Base-by-base conservation (phyloP, 2,797 vertebrate genomes). In the Threskiornis aethiopicus region DNA sequence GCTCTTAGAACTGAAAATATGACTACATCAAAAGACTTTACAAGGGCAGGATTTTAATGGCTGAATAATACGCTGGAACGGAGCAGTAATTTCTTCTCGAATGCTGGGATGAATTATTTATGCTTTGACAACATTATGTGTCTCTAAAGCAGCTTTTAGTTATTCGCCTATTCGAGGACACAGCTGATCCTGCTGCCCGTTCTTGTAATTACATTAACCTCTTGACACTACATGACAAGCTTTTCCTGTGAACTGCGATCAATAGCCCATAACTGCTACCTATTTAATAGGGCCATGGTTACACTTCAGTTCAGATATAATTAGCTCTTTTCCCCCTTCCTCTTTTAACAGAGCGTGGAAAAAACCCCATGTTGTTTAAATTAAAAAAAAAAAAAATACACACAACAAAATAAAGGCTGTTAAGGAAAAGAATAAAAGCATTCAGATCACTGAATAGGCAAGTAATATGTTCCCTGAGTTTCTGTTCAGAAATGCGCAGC, bases 191-290 rank as follows among this genome's bases (percentile, higher is more conserved):
- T 96, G 97, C 98, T 98, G 98, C 98, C 98, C 97, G 93, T 96
- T 98, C 98, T 98, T 98, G 98, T 98, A 98, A 98, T 98, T 98
- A 98, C 98, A 98, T 98, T 98, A 98, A 98, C 98, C 98, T 98
- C 97, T 97, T 98, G 98, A 98, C 98, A 98, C 97, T 96, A 98
- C 98, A 98, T 98, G 98, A 98, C 98, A 98, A 98, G 98, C 97
- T 98, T 98, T 98, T 98, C 98, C 98, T 98, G 97, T 97, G 98
- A 85, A 77, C 97, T 97, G 95, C 96, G 93, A 98, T 98, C 98
- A 98, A 98, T 98, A 98, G 98, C 97, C 97, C 98, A 98, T 98
- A 98, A 98, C 98, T 98, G 97, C 95, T 98, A 98, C 98, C 98
- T 98, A 96, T 98, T 98, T 98, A 98, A 98, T 98, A 97, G 96